Percentiles rank a stretch among this genome's conserved stretches.
Conservation (phyloP, 2,797 vertebrate genomes). For the Dallia pectoralis region DNA sequence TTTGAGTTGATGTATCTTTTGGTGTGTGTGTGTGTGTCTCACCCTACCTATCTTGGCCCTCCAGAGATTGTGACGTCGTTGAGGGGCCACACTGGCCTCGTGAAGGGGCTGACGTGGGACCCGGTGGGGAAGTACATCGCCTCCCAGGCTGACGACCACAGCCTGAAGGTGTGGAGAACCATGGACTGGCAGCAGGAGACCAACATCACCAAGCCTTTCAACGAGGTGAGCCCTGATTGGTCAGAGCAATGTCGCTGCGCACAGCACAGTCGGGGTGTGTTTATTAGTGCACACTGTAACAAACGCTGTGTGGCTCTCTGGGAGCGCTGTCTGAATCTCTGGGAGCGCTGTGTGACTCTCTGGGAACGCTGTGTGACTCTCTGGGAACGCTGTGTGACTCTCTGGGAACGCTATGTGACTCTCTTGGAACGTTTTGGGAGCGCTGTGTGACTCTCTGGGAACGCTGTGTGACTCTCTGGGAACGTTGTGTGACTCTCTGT, state of each 20-base stretch:
- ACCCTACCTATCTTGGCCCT: not conserved
- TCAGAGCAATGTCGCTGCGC: not conserved
- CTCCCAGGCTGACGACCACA: conserved; percentile 96
- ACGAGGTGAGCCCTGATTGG: conserved; percentile 70
- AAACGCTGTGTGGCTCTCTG: too few species aligned
- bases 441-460: too few species aligned
- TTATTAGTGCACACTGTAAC: not conserved
- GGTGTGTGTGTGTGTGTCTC: not conserved
- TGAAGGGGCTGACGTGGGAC: conserved; percentile 98
- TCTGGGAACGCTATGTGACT: too few species aligned
- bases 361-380: too few species aligned
- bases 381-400: too few species aligned
- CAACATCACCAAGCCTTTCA: conserved; percentile 97
- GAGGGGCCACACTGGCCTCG: conserved; percentile 93
- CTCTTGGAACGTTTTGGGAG: too few species aligned
- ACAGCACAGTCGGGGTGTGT: not conserved
- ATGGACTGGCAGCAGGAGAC: conserved; percentile 98
- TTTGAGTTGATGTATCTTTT: not conserved
- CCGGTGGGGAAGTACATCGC: conserved; percentile 98
- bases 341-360: too few species aligned
- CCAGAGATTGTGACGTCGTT: conserved; percentile 92
- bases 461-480: not conserved
- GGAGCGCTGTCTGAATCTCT: too few species aligned
- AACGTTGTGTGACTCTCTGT: not conserved
- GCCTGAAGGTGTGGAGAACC: conserved; percentile 95